These are phyloP conservation scores for Pogona vitticeps DNA, from an alignment of 2,113 vertebrate genomes.

Conservation along the genomic window DNA sequence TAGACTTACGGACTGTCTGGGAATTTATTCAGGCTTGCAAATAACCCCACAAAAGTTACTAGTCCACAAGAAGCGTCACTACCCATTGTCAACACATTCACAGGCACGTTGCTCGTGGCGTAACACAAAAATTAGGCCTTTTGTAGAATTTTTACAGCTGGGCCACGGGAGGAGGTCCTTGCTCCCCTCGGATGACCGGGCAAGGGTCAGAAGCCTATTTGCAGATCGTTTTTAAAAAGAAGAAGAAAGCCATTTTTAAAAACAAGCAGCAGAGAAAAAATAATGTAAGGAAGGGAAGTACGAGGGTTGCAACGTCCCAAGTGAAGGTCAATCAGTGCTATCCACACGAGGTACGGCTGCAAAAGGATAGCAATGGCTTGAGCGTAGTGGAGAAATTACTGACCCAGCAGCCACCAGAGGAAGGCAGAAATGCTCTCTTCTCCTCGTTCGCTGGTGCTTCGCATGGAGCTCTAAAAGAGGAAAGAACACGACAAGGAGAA, in stretches of 20 bases:
- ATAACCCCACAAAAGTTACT: not conserved
- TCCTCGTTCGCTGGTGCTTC: constrained; percentile 71
- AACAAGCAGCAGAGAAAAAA: not conserved
- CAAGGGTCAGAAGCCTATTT: not conserved
- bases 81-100: not conserved
- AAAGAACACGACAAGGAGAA: not conserved
- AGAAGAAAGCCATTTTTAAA: not conserved
- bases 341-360: not conserved
- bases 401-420: constrained; percentile 91
- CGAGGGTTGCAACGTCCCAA: not conserved
- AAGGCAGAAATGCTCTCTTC: constrained; percentile 79
- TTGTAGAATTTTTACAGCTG: no score
- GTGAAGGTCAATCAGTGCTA: not conserved
- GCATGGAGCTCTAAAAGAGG: constrained; percentile 76
- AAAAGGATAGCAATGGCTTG: not conserved
- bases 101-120: not conserved
- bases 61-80: not conserved
- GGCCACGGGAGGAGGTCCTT: not conserved
- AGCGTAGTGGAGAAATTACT: constrained; percentile 43
- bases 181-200: no score
- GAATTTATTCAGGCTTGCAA: not conserved
- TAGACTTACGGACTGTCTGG: not conserved
- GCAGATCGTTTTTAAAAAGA: not conserved
- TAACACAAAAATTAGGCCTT: not conserved
- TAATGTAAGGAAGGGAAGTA: not conserved